Evolutionary conservation across 1,140 invertebrate species (phyloP), one percentile per base, ranked within the genome.

Genomic region (Drosophila ironensis): DNA sequence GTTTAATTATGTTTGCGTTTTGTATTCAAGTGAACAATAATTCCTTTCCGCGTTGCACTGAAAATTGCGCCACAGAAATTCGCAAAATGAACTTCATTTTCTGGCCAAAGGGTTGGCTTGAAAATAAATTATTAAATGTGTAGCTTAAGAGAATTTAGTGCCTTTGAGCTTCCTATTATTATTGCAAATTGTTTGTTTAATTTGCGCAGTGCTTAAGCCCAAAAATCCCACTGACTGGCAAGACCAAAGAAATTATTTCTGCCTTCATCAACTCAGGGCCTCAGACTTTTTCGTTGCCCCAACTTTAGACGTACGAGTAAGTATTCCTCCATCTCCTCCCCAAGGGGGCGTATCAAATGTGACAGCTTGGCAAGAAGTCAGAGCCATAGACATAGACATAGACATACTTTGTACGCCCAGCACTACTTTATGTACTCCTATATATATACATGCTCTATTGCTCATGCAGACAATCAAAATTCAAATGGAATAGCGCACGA

Each of bases 1-100:
- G 54, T 84, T 86, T 84, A 84, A 84, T 84, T 84, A 86, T 84
- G 73, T 78, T 84, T 84, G 80, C 64, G 67, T 86, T 86, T 71
- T 71, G 47, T 71, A 56, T 67, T 57, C 73, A 27, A 33, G 14
- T 44, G 61, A 63, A 73, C 73, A 82, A 64, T 61, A 84, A 78
- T 73, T 72, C 61, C 33, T 56, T 81, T 84, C 61, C 61, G 61
- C 84, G 41, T 69, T 48, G 11, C 57, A 78, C 69, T 57, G 71
- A 9, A 33, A 33, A 33, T 12, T 33, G 14, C n/a, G n/a, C n/a
- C n/a, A n/a, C n/a, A n/a, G n/a, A n/a, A n/a, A n/a, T n/a, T n/a
- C n/a, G n/a, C n/a, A n/a, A n/a, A n/a, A n/a, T n/a, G n/a, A n/a
- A n/a, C n/a, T n/a, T n/a, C n/a, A n/a, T n/a, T n/a, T n/a, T n/a